phyloP scores from a whole-genome alignment of 2,888 invertebrate species.

The Hyppa rectilinea region DNA sequence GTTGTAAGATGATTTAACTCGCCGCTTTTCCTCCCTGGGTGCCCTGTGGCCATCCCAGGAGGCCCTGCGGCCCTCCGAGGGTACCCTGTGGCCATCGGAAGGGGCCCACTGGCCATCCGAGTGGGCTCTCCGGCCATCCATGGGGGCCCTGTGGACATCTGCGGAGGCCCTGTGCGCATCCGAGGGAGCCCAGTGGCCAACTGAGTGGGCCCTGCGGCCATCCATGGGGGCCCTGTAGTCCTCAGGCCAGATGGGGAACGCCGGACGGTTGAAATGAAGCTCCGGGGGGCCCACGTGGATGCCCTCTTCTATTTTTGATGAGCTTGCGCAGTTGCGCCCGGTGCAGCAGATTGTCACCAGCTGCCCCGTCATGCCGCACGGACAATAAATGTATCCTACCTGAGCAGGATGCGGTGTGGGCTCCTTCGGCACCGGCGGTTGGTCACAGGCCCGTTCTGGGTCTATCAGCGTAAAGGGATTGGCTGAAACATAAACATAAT shows the following conservation, averaged over 20 bases:
- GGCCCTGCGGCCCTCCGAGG: not conserved
- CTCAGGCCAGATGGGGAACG: slow-evolving; percentile 1
- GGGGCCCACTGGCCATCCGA: too few relatives aligned
- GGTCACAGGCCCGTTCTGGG: not conserved
- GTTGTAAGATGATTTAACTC: slow-evolving; percentile 20
- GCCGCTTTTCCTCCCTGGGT: slow-evolving; percentile 28
- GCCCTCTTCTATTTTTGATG: slow-evolving; percentile 34
- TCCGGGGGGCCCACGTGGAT: slow-evolving; percentile 16
- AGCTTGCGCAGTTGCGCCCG: slow-evolving; percentile 46
- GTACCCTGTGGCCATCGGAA: not conserved
- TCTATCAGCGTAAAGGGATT: slow-evolving; percentile 27
- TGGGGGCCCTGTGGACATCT: not conserved
- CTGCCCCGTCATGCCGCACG: slow-evolving; percentile 39
- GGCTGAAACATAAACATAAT: slow-evolving; percentile 48
- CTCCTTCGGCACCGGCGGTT: not conserved
- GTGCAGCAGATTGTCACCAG: slow-evolving; percentile 50
- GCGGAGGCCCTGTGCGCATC: too few relatives aligned
- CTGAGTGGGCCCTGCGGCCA: not conserved
- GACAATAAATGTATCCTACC: slow-evolving; percentile 23
- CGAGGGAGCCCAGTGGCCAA: not conserved
- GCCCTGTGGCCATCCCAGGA: not conserved
- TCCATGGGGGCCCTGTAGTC: not conserved
- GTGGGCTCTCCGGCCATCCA: too few relatives aligned
- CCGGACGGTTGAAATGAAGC: slow-evolving; percentile 4
- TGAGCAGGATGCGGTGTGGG: not conserved